Evolutionary conservation across 2,797 vertebrate genomes (phyloP).

Genomic region (Momotus momota): DNA sequence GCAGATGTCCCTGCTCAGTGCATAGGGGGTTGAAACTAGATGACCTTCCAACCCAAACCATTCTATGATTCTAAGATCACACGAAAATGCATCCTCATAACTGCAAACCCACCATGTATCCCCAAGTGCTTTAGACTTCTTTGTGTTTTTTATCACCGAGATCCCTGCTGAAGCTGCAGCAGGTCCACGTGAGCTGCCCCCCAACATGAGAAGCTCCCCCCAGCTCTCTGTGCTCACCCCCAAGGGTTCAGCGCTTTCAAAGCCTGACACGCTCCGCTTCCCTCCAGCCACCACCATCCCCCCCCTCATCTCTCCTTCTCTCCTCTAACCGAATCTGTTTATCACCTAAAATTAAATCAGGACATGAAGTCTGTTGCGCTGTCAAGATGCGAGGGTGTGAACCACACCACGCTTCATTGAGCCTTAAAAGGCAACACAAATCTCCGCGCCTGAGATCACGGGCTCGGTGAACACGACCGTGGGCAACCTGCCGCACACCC

Average conservation of each 20-base stretch:
- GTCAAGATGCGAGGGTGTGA: background rate
- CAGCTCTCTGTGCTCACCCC: background rate
- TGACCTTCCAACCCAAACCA: background rate
- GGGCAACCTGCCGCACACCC: background rate
- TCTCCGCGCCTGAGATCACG: fast-evolving
- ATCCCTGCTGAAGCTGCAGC: background rate
- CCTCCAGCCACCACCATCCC: background rate
- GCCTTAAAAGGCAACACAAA: background rate
- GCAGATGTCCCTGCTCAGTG: background rate
- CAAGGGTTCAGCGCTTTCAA: background rate
- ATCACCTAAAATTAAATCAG: background rate
- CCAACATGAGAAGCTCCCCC: fast-evolving
- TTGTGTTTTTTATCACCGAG: fast-evolving
- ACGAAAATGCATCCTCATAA: background rate
- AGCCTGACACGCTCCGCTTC: background rate
- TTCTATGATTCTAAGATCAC: background rate
- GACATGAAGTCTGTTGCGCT: background rate
- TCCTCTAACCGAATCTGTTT: background rate
- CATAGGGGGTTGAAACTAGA: background rate
- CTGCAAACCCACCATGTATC: fast-evolving
- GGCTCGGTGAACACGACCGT: background rate
- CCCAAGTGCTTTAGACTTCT: background rate
- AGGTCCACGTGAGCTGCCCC: fast-evolving
- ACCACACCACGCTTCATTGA: background rate
- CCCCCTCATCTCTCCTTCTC: background rate